Evolutionary conservation across 2,113 vertebrate species (phyloP).

Genomic region (Odontophorus gujanensis): DNA sequence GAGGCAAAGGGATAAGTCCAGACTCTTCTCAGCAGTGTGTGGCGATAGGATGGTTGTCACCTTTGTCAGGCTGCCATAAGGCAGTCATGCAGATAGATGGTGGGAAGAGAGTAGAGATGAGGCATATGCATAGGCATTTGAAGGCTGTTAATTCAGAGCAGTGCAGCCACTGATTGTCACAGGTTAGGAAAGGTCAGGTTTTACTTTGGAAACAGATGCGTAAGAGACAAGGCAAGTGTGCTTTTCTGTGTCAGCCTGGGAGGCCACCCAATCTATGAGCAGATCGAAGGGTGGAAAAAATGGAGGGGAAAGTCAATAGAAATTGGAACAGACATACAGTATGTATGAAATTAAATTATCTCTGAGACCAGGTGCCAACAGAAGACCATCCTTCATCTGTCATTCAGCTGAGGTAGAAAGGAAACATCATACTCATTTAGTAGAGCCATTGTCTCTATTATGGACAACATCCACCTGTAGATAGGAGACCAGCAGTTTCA

Average conservation of each 20-base stretch:
- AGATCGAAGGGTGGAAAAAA: neutral
- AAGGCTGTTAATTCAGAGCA: neutral
- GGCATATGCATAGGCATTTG: rapidly evolving
- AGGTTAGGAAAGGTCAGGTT: conserved; percentile 81
- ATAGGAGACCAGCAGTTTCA: neutral
- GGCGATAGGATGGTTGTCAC: too few relatives aligned
- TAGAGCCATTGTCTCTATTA: neutral
- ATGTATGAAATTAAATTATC: neutral
- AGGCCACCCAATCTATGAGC: neutral
- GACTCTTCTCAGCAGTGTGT: too few relatives aligned
- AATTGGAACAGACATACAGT: neutral
- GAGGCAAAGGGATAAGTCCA: too few relatives aligned
- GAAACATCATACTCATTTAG: neutral
- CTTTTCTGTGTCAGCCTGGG: neutral
- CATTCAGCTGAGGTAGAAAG: neutral
- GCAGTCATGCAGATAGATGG: neutral
- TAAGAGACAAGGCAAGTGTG: neutral
- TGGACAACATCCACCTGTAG: neutral
- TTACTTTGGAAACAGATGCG: neutral
- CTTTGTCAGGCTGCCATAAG: neutral
- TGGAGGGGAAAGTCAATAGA: neutral
- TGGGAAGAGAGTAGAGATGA: neutral
- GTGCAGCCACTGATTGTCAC: neutral
- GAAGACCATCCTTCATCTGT: neutral
- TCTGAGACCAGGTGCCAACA: neutral